Evolutionary conservation across 1,140 invertebrate genomes (phyloP).

Genomic region (Onthophagus taurus): DNA sequence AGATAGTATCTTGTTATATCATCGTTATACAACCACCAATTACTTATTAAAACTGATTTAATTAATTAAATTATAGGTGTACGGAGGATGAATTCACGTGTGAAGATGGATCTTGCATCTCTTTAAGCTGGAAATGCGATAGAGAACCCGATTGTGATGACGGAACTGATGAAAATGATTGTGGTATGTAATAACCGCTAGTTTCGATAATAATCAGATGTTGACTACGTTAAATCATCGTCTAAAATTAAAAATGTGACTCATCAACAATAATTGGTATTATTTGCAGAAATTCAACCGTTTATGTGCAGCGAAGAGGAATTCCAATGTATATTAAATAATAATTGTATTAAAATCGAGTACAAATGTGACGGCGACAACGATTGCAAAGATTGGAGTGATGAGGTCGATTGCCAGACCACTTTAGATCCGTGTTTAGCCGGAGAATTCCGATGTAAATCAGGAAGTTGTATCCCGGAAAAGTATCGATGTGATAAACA

Average conservation of each 20-base stretch:
- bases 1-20: too few species aligned
- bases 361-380: conserved; percentile 80
- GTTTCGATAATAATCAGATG: background rate
- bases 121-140: conserved; percentile 50
- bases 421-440: conserved; percentile 44
- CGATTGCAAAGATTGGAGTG: conserved; percentile 81
- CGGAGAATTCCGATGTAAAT: conserved; percentile 46
- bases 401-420: conserved; percentile 61
- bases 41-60: background rate
- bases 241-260: conserved; percentile 1
- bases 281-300: conserved; percentile 39
- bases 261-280: background rate
- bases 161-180: conserved; percentile 49
- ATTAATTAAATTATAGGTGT: conserved; percentile 40
- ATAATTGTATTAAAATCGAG: conserved; percentile 58
- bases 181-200: conserved; percentile 38
- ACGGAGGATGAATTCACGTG: conserved; percentile 48
- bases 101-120: conserved; percentile 53
- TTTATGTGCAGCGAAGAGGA: conserved; percentile 57
- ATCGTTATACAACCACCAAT: background rate
- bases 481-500: conserved; percentile 75
- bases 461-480: conserved; percentile 64
- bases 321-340: conserved; percentile 57
- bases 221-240: background rate
- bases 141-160: conserved; percentile 50